These are phyloP conservation scores for Atractosteus spatula DNA, from an alignment of 2,113 vertebrate species.

Conservation along the genomic window DNA sequence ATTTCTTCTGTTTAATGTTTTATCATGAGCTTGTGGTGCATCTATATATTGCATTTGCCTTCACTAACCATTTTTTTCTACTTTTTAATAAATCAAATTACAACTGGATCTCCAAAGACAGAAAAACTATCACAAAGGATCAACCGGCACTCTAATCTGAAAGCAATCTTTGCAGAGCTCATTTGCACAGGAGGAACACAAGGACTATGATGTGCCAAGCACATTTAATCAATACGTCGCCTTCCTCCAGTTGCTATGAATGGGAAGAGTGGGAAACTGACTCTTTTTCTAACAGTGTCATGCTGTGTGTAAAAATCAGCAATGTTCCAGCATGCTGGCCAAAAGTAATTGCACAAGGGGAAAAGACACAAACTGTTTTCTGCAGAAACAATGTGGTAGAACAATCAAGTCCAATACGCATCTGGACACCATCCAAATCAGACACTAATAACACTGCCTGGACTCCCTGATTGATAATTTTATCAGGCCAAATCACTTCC, in stretches of 20 bases:
- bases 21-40: too few species aligned
- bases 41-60: too few species aligned
- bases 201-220: background rate
- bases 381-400: background rate
- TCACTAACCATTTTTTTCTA: background rate
- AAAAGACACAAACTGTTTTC: background rate
- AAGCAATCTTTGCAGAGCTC: background rate
- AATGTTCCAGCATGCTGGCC: background rate
- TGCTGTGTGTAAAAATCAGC: background rate
- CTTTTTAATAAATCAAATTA: background rate
- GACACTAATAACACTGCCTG: background rate
- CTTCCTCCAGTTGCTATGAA: background rate
- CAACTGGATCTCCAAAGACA: background rate
- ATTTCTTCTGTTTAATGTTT: too few species aligned
- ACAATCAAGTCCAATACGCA: background rate
- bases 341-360: background rate
- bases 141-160: background rate
- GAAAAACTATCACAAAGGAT: background rate
- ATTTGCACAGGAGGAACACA: background rate
- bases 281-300: too few species aligned
- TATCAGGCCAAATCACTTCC: slow-evolving; percentile 15
- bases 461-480: background rate
- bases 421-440: background rate
- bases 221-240: background rate
- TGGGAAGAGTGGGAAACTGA: background rate